Base-by-base conservation (phyloP, 2,797 vertebrate species). In the Rousettus madagascariensis region DNA sequence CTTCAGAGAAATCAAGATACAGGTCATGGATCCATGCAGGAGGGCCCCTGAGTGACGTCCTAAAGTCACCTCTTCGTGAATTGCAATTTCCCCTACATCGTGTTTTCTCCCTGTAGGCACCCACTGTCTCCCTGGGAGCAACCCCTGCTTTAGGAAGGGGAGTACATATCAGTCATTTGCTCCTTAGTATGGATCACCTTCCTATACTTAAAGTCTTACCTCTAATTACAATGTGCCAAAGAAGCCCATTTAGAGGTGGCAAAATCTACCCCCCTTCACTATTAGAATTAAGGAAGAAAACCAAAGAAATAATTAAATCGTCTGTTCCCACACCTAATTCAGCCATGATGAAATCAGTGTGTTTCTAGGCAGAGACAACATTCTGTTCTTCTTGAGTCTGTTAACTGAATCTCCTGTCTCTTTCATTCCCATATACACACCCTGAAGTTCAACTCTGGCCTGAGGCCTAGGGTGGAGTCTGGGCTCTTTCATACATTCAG, bases 221-320 rank as follows among this genome's bases (percentile, higher is more conserved):
- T 79, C 41, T 43, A 26, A 46, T 72, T 57, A n/a, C 57, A 61
- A 13, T 43, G 38, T 33, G 53, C 65, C 91, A 80, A 63, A 63
- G 53, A 63, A 55, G 46, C 57, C 63, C 66, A 46, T 87, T 80
- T 72, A 36, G 36, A 22, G 66, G 51, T 59, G 61, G 43, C 22
- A 63, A 93, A 65, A 55, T 80, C 55, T 87, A 6, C 43, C 53
- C 53, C 63, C 36, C 30, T 80, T 53, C 16, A 41, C 84, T 86
- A 85, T 33, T 71, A 33, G 41, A 85, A 91, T 61, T 84, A 87
- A 93, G 33, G 38, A 68, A 74, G 74, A 80, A 92, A 92, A 38
- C 33, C 24, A 59, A 87, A 33, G 24, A 93, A 80, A 82, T 59
- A n/a, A 86, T 57, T 63, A 61, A 46, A n/a, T 63, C 24, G 30